A percentile compares a stretch with the other conserved stretches of the same genome.
phyloP scores from a whole-genome alignment of 2,113 vertebrate genomes.

The Pteruthius melanotis region DNA sequence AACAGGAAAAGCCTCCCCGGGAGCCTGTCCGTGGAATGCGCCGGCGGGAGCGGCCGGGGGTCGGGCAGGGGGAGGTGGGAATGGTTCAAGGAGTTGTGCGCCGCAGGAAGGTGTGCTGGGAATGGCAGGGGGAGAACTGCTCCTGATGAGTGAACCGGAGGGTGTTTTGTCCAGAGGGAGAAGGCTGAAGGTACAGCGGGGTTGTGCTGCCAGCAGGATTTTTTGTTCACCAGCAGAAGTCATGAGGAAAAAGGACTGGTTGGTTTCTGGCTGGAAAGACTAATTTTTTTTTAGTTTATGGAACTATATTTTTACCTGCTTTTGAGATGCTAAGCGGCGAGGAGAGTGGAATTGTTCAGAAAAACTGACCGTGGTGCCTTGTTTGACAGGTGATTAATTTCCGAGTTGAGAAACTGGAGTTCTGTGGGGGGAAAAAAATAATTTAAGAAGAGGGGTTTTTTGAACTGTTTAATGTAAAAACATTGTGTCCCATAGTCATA shows the following conservation, averaged over 20 bases:
- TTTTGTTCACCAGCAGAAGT: background rate
- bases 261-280: background rate
- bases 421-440: background rate
- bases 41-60: background rate
- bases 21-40: background rate
- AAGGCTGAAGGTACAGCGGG: background rate
- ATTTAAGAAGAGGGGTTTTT: background rate
- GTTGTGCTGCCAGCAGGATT: background rate
- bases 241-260: background rate
- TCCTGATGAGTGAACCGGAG: background rate
- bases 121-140: background rate
- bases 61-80: background rate
- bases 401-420: background rate
- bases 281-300: background rate
- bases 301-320: background rate
- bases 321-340: background rate
- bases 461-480: background rate
- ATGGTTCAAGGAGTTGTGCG: background rate
- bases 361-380: background rate
- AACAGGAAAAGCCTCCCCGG: background rate
- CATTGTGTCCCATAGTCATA: background rate
- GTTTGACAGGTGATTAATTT: slow-evolving; percentile 40
- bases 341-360: background rate
- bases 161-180: background rate
- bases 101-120: background rate